Evolutionary conservation across 1,140 invertebrate species (phyloP).

Genomic region (Atta texana): DNA sequence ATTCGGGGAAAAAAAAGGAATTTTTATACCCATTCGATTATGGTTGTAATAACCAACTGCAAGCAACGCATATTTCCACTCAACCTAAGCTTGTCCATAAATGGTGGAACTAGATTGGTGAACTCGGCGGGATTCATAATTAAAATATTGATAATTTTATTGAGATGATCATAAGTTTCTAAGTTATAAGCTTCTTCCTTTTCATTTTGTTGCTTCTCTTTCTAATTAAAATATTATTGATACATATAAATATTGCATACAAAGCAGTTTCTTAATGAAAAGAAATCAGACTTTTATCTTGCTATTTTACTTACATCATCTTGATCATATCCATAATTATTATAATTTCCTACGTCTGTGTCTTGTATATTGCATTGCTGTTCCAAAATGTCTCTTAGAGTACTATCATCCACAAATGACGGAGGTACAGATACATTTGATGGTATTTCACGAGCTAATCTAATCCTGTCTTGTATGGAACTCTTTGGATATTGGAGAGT

Average conservation of each 20-base stretch:
- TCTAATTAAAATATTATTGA: conserved; percentile 2
- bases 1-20: neutral
- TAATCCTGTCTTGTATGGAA: conserved; percentile 76
- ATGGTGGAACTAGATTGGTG: conserved; percentile 86
- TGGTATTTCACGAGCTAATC: conserved; percentile 69
- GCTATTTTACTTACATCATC: conserved; percentile 42
- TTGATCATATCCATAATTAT: conserved; percentile 71
- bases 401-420: neutral
- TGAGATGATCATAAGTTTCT: conserved; percentile 84
- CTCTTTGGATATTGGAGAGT: conserved; percentile 4
- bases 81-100: conserved; percentile 87
- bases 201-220: conserved; percentile 49
- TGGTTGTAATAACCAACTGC: conserved; percentile 86
- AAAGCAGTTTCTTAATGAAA: neutral
- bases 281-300: neutral
- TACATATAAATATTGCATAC: neutral
- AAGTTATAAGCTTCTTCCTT: conserved; percentile 68
- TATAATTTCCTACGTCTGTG: conserved; percentile 67
- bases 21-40: conserved; percentile 87
- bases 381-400: conserved; percentile 52
- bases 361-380: conserved; percentile 74
- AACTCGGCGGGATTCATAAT: conserved; percentile 88
- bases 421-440: neutral
- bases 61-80: conserved; percentile 86
- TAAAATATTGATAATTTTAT: conserved; percentile 88